Evolutionary conservation across 2,888 invertebrate genomes (phyloP).

Genomic region (Perizoma flavofasciatum): DNA sequence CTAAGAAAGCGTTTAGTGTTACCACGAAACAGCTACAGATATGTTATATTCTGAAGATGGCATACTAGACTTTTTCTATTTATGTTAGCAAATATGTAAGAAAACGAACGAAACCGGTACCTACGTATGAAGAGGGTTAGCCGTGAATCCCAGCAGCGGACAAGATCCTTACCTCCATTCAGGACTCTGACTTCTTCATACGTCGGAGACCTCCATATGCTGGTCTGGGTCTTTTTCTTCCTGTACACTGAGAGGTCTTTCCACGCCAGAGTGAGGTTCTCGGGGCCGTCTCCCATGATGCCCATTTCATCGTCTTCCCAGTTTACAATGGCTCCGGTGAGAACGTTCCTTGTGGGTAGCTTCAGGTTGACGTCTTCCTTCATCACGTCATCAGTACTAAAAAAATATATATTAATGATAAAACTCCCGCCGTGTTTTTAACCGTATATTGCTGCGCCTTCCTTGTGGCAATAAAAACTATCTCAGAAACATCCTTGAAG

Average conservation of each 20-base stretch:
- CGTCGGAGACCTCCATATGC: conserved; percentile 76
- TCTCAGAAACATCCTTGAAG: too few relatives aligned
- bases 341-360: conserved; percentile 71
- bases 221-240: conserved; percentile 72
- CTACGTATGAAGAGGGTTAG: too few relatives aligned
- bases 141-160: too few relatives aligned
- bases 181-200: conserved; percentile 81
- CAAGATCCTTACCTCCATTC: conserved; percentile 78
- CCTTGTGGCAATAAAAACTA: too few relatives aligned
- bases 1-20: background rate
- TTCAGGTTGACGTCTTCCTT: conserved; percentile 55
- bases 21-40: too few relatives aligned
- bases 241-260: conserved; percentile 80
- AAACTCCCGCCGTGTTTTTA: too few relatives aligned
- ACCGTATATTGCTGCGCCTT: too few relatives aligned
- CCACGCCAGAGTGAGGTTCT: conserved; percentile 79
- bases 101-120: too few relatives aligned
- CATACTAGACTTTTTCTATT: too few relatives aligned
- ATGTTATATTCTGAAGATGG: too few relatives aligned
- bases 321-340: conserved; percentile 74
- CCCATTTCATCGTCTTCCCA: conserved; percentile 75
- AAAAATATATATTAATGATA: too few relatives aligned
- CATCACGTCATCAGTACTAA: conserved; percentile 69
- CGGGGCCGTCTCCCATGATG: conserved; percentile 59
- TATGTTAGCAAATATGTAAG: too few relatives aligned